A percentile compares a stretch with the other conserved stretches of the same genome.
These are phyloP conservation scores for Odontophorus gujanensis DNA, from an alignment of 2,113 vertebrate species.

Conservation along the genomic window DNA sequence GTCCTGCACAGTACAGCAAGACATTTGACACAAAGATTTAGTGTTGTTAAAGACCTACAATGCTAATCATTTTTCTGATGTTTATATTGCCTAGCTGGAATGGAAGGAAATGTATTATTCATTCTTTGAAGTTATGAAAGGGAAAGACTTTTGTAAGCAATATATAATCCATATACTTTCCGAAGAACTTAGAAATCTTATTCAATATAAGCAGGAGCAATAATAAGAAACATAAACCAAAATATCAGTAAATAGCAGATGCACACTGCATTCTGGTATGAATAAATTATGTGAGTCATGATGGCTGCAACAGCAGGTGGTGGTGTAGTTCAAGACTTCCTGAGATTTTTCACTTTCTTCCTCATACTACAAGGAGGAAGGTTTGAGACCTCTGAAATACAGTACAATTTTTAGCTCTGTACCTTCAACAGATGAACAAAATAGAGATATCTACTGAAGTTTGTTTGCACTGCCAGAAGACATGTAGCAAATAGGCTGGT, in stretches of 20 bases:
- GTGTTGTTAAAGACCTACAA: slow-evolving; percentile 37
- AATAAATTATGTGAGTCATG: slow-evolving; percentile 61
- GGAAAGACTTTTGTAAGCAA: slow-evolving; percentile 38
- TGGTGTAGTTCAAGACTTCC: slow-evolving; percentile 52
- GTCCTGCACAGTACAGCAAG: slow-evolving; percentile 18
- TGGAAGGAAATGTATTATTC: slow-evolving; percentile 53
- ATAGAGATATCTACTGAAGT: background rate
- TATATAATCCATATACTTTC: slow-evolving; percentile 16
- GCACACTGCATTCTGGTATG: slow-evolving; percentile 9
- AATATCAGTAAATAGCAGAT: slow-evolving; percentile 59
- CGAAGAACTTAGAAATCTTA: background rate
- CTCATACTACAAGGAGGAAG: background rate
- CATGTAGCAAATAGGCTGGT: background rate
- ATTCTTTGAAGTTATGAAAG: slow-evolving; percentile 37
- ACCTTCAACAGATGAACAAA: background rate
- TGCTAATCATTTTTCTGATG: slow-evolving; percentile 63
- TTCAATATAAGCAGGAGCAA: background rate
- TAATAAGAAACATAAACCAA: slow-evolving; percentile 26
- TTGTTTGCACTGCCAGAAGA: background rate
- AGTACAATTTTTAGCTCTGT: background rate
- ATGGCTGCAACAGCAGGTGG: slow-evolving; percentile 60
- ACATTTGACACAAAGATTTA: slow-evolving; percentile 49
- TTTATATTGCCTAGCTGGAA: slow-evolving; percentile 51
- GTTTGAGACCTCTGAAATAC: background rate
- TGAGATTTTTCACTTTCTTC: slow-evolving; percentile 22